A percentile compares a stretch with the other conserved stretches of the same genome.
phyloP scores from a whole-genome alignment of 2,888 invertebrate species.

The Drosophila hamatofila region DNA sequence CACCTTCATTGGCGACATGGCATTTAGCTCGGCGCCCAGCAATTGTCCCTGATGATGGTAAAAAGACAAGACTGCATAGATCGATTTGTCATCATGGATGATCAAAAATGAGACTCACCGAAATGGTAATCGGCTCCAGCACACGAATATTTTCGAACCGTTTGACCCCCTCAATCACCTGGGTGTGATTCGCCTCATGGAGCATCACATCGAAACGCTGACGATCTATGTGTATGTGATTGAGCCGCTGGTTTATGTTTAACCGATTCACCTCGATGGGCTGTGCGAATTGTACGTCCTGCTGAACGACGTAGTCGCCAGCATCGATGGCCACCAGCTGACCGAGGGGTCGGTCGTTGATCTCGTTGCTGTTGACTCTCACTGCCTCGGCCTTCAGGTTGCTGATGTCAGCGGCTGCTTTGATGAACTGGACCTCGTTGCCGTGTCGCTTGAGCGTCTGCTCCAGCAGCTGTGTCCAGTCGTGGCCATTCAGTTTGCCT shows the following conservation, averaged over 20 bases:
- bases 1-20: constrained; percentile 85
- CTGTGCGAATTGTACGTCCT: constrained; percentile 85
- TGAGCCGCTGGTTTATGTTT: constrained; percentile 84
- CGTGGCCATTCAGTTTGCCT: constrained; percentile 86
- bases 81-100: no score
- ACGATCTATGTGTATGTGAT: constrained; percentile 85
- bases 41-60: constrained; percentile 85
- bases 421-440: constrained; percentile 85
- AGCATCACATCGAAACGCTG: constrained; percentile 85
- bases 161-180: constrained; percentile 85
- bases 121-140: constrained; percentile 84
- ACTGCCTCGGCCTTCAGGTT: constrained; percentile 81
- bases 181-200: constrained; percentile 83
- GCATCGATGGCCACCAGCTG: constrained; percentile 84
- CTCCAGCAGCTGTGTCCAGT: constrained; percentile 85
- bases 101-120: constrained; percentile 65
- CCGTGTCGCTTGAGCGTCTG: constrained; percentile 86
- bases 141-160: constrained; percentile 85
- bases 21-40: constrained; percentile 83
- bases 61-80: neutral
- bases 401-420: constrained; percentile 63
- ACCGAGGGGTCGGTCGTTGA: constrained; percentile 70
- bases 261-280: constrained; percentile 84
- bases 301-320: constrained; percentile 85
- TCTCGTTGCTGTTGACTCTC: constrained; percentile 62